A percentile compares a stretch with the other conserved stretches of the same genome.
phyloP scores from a whole-genome alignment of 2,797 vertebrate genomes.

The Eurystomus glaucurus region DNA sequence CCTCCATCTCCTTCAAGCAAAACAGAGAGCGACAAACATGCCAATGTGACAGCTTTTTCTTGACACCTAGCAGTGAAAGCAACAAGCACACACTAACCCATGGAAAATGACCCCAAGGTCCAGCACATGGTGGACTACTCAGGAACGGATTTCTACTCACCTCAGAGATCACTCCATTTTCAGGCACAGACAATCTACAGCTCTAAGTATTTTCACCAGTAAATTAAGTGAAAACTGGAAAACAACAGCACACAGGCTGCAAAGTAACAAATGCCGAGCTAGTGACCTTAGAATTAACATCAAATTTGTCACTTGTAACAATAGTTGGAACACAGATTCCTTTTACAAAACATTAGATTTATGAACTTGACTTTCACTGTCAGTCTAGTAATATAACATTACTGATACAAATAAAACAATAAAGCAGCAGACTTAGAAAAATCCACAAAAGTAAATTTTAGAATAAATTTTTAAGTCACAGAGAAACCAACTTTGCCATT shows the following conservation, averaged over 20 bases:
- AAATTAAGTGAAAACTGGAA: not conserved
- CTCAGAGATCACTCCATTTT: not conserved
- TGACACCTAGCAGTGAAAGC: not conserved
- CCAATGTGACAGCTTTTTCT: not conserved
- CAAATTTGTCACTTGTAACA: not conserved
- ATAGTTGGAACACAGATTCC: not conserved
- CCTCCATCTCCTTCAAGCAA: not conserved
- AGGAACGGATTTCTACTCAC: not conserved
- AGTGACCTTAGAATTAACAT: rapidly evolving
- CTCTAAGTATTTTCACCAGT: not conserved
- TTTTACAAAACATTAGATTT: not conserved
- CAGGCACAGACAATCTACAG: not conserved
- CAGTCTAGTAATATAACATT: not conserved
- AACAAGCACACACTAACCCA: not conserved
- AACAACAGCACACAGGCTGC: not conserved
- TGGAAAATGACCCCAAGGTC: not conserved
- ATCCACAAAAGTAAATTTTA: not conserved
- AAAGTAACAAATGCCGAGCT: not conserved
- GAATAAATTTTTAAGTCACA: not conserved
- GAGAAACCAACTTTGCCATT: not conserved
- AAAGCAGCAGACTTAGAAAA: not conserved
- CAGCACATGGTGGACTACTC: not conserved
- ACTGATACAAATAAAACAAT: not conserved
- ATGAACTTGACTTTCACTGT: not conserved
- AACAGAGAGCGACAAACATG: not conserved